Evolutionary conservation across 53 echinoderm and acorn worm genomes (phyloP), one percentile per base, ranked within the genome.

Genomic region (Luidia sarsii): DNA sequence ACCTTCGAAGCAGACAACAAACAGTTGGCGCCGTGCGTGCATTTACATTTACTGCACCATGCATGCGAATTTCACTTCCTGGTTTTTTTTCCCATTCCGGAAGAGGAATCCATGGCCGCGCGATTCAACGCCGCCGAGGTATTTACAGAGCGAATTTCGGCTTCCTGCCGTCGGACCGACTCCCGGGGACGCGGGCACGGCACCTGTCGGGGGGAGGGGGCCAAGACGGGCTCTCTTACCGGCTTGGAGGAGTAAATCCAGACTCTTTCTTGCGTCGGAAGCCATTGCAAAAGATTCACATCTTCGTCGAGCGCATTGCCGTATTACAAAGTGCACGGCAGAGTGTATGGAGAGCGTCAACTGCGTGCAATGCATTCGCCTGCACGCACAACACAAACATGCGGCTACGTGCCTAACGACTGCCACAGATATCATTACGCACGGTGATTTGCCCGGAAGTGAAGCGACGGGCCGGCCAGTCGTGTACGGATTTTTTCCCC

Each of bases 161-260:
- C n/a, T n/a, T n/a, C n/a, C n/a, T n/a, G n/a, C n/a, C n/a, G n/a
- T n/a, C n/a, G n/a, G n/a, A n/a, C n/a, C n/a, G n/a, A n/a, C n/a
- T n/a, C n/a, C n/a, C n/a, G n/a, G n/a, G n/a, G n/a, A n/a, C n/a
- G n/a, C n/a, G n/a, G n/a, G n/a, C n/a, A n/a, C n/a, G n/a, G n/a
- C n/a, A n/a, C n/a, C n/a, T n/a, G n/a, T n/a, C n/a, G n/a, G n/a
- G n/a, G n/a, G n/a, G n/a, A n/a, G n/a, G n/a, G n/a, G n/a, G n/a
- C 11, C 41, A 41, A 41, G 11, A 11, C 41, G 11, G 41, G 24
- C 49, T 15, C 54, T 38, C 74, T 85, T 95, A 95, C 95, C 95
- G 70, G 95, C 95, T 85, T 83, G 82, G 27, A 95, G 84, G 18
- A 95, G 87, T 39, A 95, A 83, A 85, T 95, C 95, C 50, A 95